Base-by-base conservation (phyloP, 2,113 vertebrate genomes). In the Psilopsiagon aymara region DNA sequence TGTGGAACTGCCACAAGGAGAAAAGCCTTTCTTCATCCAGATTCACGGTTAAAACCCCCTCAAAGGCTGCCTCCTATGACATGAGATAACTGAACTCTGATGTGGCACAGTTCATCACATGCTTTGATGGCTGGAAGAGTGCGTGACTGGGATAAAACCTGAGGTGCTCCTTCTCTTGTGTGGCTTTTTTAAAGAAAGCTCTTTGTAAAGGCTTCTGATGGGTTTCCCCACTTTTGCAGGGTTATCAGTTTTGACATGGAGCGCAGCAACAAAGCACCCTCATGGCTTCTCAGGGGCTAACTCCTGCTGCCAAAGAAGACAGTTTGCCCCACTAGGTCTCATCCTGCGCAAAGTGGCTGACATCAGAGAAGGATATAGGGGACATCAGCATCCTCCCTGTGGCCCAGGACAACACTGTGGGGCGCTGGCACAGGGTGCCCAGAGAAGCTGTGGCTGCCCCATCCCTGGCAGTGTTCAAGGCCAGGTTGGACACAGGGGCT, bases 81-180 rank as follows among this genome's bases (percentile, higher is more conserved):
- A 14, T 0, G 64, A 82, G 66, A 13, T 63, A 17, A 25, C 69
- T 4, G 7, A 71, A 4, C 81, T 10, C 53, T 0, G 0, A 9
- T 0, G 11, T 85, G 87, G 55, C 90, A 60, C 90, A 68, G 64
- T 21, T 71, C 74, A 2, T 70, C 96, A 35, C 3, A 19, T 17
- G 66, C 81, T 44, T 37, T 21, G 13, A 89, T 7, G 84, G 55
- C 69, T 84, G 69, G 19, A 23, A 84, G n/a, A 0, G 1, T 3
- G 0, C 90, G 9, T 2, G 73, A 3, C 11, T 78, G 46, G 83
- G 5, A 29, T 8, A 52, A 79, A 92, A 16, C 43, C 85, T 7
- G 18, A 68, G 67, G 27, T 73, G 79, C 57, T 41, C 70, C 37
- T 46, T 29, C 31, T 5, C 31, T 35, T 1, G 3, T 14, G n/a